Conservation (phyloP, 1,140 invertebrate genomes). For the Hyles vespertilio region DNA sequence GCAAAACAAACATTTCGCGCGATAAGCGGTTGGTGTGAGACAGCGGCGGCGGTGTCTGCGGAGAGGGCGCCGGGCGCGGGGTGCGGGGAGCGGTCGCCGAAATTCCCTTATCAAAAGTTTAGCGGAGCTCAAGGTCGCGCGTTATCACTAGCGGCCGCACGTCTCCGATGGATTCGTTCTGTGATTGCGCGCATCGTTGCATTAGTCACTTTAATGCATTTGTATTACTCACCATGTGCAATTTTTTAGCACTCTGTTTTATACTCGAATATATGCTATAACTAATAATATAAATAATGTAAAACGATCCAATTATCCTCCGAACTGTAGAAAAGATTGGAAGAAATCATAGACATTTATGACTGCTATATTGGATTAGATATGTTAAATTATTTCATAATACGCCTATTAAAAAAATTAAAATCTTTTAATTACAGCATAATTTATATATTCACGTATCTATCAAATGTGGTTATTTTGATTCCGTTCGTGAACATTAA, state of each 20-base stretch:
- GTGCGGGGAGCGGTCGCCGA: constrained; percentile 35
- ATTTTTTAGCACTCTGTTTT: not conserved
- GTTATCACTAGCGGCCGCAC: constrained; percentile 53
- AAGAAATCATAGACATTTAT: too few species aligned
- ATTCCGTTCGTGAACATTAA: too few species aligned
- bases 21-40: constrained; percentile 45
- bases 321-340: too few species aligned
- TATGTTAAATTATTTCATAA: too few species aligned
- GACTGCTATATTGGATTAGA: too few species aligned
- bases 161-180: constrained; percentile 53
- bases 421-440: too few species aligned
- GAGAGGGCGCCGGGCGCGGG: constrained; percentile 20
- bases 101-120: constrained; percentile 64
- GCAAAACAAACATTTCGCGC: constrained; percentile 50
- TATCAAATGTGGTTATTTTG: too few species aligned
- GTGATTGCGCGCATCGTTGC: constrained; percentile 37
- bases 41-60: constrained; percentile 4
- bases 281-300: too few species aligned
- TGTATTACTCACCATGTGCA: not conserved
- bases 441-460: too few species aligned
- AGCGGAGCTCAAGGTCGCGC: constrained; percentile 56
- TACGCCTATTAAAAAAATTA: too few species aligned
- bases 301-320: too few species aligned
- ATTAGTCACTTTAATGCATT: constrained; percentile 16
- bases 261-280: too few species aligned